Base-by-base conservation (phyloP, 2,888 invertebrate genomes). In the Caenorhabditis angaria region DNA sequence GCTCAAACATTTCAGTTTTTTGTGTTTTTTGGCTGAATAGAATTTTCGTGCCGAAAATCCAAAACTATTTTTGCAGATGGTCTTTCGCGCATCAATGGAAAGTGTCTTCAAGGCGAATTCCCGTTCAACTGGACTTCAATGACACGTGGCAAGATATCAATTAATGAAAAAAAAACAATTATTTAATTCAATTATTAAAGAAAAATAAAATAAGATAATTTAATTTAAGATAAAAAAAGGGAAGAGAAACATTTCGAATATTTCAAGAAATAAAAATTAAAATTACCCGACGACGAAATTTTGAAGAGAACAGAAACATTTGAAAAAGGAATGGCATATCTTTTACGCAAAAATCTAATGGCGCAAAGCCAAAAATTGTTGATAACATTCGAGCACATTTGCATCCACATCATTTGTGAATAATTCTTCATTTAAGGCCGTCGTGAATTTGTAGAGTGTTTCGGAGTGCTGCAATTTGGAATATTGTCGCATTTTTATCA, bases 401-500 rank as follows among this genome's bases (percentile, higher is more conserved):
- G 94, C 92, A 88, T 97, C 97, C 88, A 97, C 90, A 89, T 97
- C 70, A 83, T 97, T 96, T 89, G 97, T 96, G 89, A 99, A 99
- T 53, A 99, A 91, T 55, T 97, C 91, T 0, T 94, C 94, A 88
- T 97, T 96, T 88, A 99, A 89, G 0, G 96, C 96, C 80, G 93
- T 93, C 89, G 94, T 94, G 91, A 96, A 97, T 88, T 94, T 94
- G 90, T 95, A 94, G 25, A 97, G 95, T 91, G 97, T 95, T 87
- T 95, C 95, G 88, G 95, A 94, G 89, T 97, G 96, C 96, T 97
- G 90, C 48, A 92, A 57, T 47, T 47, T 47, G 0, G 12, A 41
- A 24, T 22, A 35, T 32, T 32, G 1, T 12, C 25, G 1, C 27
- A 58, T 32, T 35, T 32, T 58, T 32, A 5, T 5, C 5, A 32